A percentile compares a stretch with the other conserved stretches of the same genome.
Conservation (phyloP, 2,888 invertebrate genomes). For the Zygothrica quintamaculata region DNA sequence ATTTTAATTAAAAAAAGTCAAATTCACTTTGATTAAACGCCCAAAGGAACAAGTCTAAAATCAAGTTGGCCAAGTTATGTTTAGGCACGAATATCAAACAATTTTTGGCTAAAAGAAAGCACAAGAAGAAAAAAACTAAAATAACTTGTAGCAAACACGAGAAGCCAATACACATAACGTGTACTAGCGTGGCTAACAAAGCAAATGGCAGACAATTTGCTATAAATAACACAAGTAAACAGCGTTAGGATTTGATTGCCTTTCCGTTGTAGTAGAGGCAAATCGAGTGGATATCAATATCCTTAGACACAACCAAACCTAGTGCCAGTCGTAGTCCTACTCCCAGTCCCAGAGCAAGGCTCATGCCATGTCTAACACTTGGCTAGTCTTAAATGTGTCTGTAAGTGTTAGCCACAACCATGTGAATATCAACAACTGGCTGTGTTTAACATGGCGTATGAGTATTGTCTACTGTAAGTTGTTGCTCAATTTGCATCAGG, state of each 20-base stretch:
- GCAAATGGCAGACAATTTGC: slow-evolving; percentile 3
- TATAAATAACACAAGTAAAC: slow-evolving; percentile 49
- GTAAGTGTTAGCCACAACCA: slow-evolving; percentile 21
- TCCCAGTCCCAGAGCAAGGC: not conserved
- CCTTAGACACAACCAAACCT: slow-evolving; percentile 10
- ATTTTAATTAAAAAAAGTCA: slow-evolving; percentile 47
- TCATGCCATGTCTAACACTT: not conserved
- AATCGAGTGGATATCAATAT: slow-evolving; percentile 45
- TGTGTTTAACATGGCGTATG: slow-evolving; percentile 41
- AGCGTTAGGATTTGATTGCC: slow-evolving; percentile 51
- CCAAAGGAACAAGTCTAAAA: not conserved
- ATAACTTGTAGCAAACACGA: slow-evolving; percentile 5
- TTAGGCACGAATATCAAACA: slow-evolving; percentile 43
- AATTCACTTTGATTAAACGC: too few relatives aligned
- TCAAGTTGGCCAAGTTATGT: slow-evolving; percentile 40
- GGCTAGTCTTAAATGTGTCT: slow-evolving; percentile 14
- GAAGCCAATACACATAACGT: too few relatives aligned
- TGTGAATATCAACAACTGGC: slow-evolving; percentile 56
- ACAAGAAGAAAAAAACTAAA: slow-evolving; percentile 26
- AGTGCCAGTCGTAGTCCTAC: too few relatives aligned
- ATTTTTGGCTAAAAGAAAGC: too few relatives aligned
- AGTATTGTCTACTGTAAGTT: slow-evolving; percentile 28
- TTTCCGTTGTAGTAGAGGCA: slow-evolving; percentile 53
- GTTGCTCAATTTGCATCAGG: slow-evolving; percentile 42
- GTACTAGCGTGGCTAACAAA: too few relatives aligned